A percentile compares a stretch with the other conserved stretches of the same genome.
These are phyloP conservation scores for Troides aeacus DNA, from an alignment of 2,888 invertebrate genomes.

Conservation along the genomic window DNA sequence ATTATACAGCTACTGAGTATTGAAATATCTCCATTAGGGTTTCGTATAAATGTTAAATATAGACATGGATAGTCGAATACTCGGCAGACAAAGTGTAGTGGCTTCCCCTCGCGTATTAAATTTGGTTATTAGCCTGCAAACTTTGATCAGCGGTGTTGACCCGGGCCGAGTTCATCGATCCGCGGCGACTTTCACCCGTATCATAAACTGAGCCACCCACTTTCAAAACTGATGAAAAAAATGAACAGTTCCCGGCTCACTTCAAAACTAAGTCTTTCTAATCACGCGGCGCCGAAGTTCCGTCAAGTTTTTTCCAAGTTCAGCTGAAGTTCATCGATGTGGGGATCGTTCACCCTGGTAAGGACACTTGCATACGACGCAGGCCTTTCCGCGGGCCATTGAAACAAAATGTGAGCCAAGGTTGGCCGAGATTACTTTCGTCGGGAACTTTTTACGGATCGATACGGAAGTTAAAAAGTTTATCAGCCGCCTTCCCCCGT, in stretches of 20 bases:
- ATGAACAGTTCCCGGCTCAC: constrained; percentile 69
- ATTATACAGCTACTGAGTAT: constrained; percentile 13
- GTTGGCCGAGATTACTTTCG: constrained; percentile 76
- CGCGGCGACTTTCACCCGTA: constrained; percentile 76
- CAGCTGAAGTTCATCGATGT: constrained; percentile 77
- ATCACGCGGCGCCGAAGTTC: constrained; percentile 77
- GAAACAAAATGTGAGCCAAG: constrained; percentile 78
- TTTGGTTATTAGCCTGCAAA: constrained; percentile 75
- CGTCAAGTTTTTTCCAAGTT: constrained; percentile 77
- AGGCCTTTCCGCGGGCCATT: constrained; percentile 60
- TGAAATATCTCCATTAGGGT: constrained; percentile 13
- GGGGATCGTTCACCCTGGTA: constrained; percentile 76
- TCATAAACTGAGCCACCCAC: constrained; percentile 80
- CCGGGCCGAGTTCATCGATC: constrained; percentile 74
- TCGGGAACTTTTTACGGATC: constrained; percentile 74
- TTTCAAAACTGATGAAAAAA: constrained; percentile 76
- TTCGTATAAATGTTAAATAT: constrained; percentile 19
- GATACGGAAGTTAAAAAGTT: constrained; percentile 73
- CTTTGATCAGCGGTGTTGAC: constrained; percentile 74
- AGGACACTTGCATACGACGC: constrained; percentile 78
- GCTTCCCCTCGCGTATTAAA: constrained; percentile 66
- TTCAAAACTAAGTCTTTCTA: constrained; percentile 80
- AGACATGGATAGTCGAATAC: constrained; percentile 34
- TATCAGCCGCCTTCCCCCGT: constrained; percentile 57
- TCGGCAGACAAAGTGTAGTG: constrained; percentile 52